Evolutionary conservation across 1,140 invertebrate genomes (phyloP).

Genomic region (Ladona fulva): DNA sequence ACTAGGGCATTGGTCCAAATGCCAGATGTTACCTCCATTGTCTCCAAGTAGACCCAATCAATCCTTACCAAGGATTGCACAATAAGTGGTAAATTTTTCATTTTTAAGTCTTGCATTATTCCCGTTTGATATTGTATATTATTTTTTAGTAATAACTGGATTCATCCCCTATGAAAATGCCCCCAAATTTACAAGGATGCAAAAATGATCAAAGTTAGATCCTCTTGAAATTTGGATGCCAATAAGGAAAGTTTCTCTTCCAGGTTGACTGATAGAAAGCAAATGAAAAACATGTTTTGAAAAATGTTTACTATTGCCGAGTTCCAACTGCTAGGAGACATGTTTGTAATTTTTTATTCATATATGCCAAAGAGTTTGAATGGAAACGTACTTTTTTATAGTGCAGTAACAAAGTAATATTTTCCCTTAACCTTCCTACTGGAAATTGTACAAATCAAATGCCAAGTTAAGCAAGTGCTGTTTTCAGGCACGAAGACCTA

Average conservation of each 20-base stretch:
- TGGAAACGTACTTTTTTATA: not conserved
- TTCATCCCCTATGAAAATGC: too few species aligned
- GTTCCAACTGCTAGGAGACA: not conserved
- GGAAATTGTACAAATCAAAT: slow-evolving; percentile 5
- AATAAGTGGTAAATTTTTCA: not conserved
- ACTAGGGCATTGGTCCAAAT: not conserved
- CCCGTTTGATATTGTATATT: not conserved
- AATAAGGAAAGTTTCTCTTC: too few species aligned
- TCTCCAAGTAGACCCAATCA: not conserved
- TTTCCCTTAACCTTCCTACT: not conserved
- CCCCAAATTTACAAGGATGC: too few species aligned
- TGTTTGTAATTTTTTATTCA: not conserved
- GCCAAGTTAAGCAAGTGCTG: not conserved
- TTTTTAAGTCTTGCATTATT: not conserved
- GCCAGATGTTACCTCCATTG: not conserved
- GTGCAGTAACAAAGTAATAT: not conserved
- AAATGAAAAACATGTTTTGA: too few species aligned
- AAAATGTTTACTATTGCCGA: too few species aligned
- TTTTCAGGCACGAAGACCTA: not conserved
- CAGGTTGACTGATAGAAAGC: too few species aligned
- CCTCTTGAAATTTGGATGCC: too few species aligned
- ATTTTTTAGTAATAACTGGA: not conserved
- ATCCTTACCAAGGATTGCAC: not conserved
- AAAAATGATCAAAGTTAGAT: too few species aligned
- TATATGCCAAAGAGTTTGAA: slow-evolving; percentile 3